Percentiles rank a stretch among this genome's conserved stretches.
Conservation (phyloP, 2,888 invertebrate genomes). For the Leptinotarsa haldemani region DNA sequence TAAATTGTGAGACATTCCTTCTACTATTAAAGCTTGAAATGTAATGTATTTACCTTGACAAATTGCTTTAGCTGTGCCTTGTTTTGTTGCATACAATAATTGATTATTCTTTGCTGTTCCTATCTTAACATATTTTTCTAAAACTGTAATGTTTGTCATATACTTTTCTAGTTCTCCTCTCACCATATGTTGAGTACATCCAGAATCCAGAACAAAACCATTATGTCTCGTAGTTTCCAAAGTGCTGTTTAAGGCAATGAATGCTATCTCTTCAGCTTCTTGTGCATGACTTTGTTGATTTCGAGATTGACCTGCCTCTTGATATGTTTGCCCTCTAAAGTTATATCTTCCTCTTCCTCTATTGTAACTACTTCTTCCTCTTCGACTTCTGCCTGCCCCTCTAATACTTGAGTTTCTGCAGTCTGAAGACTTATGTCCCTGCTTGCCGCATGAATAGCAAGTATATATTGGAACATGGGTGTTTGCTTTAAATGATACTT, state of each 20-base stretch:
- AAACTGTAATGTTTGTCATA: slow-evolving; percentile 24
- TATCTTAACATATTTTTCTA: slow-evolving; percentile 27
- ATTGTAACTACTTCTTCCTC: not conserved
- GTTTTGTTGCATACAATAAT: slow-evolving; percentile 16
- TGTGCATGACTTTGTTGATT: slow-evolving; percentile 23
- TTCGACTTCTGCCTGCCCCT: not conserved
- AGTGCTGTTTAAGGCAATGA: slow-evolving; percentile 25
- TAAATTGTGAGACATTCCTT: slow-evolving; percentile 22
- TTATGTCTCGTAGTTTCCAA: not conserved
- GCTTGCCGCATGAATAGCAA: slow-evolving; percentile 34
- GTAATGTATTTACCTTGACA: slow-evolving; percentile 32
- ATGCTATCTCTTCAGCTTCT: slow-evolving; percentile 31
- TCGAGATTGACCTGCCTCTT: not conserved
- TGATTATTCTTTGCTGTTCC: slow-evolving; percentile 29
- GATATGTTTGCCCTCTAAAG: slow-evolving; percentile 6
- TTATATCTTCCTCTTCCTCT: not conserved
- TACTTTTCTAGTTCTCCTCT: slow-evolving; percentile 26
- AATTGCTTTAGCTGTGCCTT: slow-evolving; percentile 25
- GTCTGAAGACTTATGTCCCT: slow-evolving; percentile 19
- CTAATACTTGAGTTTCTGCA: too few species aligned
- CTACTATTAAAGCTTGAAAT: slow-evolving; percentile 22
- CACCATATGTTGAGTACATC: slow-evolving; percentile 34
- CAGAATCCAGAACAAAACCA: slow-evolving; percentile 27
- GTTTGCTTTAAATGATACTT: slow-evolving; percentile 31
- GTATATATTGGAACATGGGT: not conserved